Evolutionary conservation across 1,140 invertebrate genomes (phyloP).

Genomic region (Lucilia cuprina): DNA sequence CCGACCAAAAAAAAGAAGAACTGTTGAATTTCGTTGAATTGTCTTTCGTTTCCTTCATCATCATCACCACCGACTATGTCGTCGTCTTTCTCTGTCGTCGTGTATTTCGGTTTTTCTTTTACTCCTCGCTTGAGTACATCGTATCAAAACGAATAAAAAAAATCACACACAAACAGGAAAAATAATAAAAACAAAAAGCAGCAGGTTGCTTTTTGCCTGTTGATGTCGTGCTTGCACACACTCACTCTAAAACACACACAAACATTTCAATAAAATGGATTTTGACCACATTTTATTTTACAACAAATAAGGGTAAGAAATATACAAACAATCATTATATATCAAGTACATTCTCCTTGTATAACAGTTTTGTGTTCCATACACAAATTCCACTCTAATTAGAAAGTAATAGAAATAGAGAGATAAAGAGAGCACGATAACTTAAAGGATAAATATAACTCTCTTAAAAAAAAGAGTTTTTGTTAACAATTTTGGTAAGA

Average conservation of each 20-base stretch:
- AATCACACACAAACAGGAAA: background rate
- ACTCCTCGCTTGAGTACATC: background rate
- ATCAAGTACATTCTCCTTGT: background rate
- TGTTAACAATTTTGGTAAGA: background rate
- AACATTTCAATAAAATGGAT: background rate
- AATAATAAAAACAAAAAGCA: background rate
- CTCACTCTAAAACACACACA: too few species aligned
- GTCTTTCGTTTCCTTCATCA: background rate
- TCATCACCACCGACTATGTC: too few species aligned
- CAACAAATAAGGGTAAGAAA: conserved; percentile 2
- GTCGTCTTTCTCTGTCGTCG: background rate
- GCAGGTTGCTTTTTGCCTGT: conserved; percentile 32
- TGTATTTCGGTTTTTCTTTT: background rate
- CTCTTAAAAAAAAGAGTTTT: too few species aligned
- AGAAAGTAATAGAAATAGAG: background rate
- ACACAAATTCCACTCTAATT: conserved; percentile 1
- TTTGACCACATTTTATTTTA: background rate
- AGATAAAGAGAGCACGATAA: too few species aligned
- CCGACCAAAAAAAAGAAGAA: background rate
- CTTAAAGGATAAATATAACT: too few species aligned
- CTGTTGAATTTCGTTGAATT: conserved; percentile 1
- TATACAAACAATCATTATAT: background rate
- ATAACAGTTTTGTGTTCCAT: background rate
- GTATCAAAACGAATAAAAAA: background rate
- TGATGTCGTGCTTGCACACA: background rate